Evolutionary conservation across 2,888 invertebrate genomes (phyloP).

Genomic region (Ectemnius cavifrons): DNA sequence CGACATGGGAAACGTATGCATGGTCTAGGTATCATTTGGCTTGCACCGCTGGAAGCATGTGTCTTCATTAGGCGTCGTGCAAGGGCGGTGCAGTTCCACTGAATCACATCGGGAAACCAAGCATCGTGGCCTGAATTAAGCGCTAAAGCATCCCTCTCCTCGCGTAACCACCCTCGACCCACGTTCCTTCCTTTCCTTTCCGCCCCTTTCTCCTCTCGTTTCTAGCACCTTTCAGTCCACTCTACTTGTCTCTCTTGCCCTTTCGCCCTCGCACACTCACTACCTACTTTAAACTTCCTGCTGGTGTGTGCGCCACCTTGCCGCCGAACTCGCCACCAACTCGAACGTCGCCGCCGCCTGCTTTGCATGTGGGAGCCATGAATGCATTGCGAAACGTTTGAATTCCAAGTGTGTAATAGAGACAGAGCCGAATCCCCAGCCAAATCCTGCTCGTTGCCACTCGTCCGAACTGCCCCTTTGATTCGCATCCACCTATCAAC

Average conservation of each 20-base stretch:
- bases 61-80: conserved; percentile 70
- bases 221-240: background rate
- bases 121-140: conserved; percentile 69
- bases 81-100: conserved; percentile 65
- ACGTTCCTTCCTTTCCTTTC: conserved; percentile 14
- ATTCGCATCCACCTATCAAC: background rate
- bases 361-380: conserved; percentile 70
- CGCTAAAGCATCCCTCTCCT: conserved; percentile 66
- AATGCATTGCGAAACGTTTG: conserved; percentile 64
- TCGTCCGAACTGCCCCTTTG: background rate
- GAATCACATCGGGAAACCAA: conserved; percentile 70
- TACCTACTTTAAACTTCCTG: conserved; percentile 60
- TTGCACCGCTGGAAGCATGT: conserved; percentile 68
- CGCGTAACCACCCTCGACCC: conserved; percentile 19
- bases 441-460: conserved; percentile 44
- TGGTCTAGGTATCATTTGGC: conserved; percentile 68
- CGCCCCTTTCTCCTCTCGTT: conserved; percentile 17
- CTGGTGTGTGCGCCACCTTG: conserved; percentile 35
- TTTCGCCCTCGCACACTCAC: conserved; percentile 10
- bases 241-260: conserved; percentile 13
- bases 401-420: conserved; percentile 60
- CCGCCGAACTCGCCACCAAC: conserved; percentile 42
- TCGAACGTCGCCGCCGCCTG: conserved; percentile 52
- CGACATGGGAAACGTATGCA: conserved; percentile 66
- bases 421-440: conserved; percentile 22